Evolutionary conservation across 2,888 invertebrate genomes (phyloP).

Genomic region (Pemphredon lugubris): DNA sequence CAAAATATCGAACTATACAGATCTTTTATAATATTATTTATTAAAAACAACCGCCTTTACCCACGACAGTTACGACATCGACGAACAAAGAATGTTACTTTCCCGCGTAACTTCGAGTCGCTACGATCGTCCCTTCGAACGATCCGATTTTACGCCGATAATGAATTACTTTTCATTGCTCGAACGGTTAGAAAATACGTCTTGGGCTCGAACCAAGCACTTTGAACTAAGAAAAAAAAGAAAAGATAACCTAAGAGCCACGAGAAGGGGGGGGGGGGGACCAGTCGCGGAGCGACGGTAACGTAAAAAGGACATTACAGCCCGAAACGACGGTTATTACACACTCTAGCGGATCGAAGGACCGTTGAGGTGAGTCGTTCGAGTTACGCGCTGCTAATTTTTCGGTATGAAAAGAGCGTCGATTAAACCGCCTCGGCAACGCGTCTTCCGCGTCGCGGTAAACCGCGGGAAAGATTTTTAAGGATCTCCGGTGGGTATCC

Average conservation of each 20-base stretch:
- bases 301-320: constrained; percentile 7
- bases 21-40: too few species aligned
- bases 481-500: constrained; percentile 8
- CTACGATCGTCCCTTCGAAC: too few species aligned
- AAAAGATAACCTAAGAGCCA: neutral
- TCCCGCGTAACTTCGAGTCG: too few species aligned
- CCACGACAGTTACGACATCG: too few species aligned
- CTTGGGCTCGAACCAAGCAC: too few species aligned
- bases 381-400: constrained; percentile 16
- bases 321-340: neutral
- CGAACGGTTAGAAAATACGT: too few species aligned
- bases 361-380: constrained; percentile 6
- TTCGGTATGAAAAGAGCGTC: constrained; percentile 46
- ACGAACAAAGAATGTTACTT: too few species aligned
- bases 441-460: constrained; percentile 18
- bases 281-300: neutral
- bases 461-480: constrained; percentile 20
- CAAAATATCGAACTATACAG: too few species aligned
- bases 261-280: neutral
- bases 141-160: too few species aligned
- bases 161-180: too few species aligned
- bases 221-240: too few species aligned
- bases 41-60: too few species aligned
- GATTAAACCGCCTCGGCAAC: constrained; percentile 1
- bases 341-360: neutral